Evolutionary conservation across 1,140 invertebrate genomes (phyloP), one percentile per base, ranked within the genome.

Genomic region (Micrasema longulum): DNA sequence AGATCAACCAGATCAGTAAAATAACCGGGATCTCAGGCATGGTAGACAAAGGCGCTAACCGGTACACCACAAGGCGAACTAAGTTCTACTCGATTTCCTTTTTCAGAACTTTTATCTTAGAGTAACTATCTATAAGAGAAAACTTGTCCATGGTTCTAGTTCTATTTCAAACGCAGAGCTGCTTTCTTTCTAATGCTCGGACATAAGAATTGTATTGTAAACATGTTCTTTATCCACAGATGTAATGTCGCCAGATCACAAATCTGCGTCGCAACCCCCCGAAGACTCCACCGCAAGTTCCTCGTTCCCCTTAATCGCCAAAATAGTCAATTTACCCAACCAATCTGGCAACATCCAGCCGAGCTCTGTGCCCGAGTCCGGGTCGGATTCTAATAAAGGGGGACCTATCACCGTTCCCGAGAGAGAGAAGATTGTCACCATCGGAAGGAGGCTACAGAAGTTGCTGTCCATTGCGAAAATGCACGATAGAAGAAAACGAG

Each of bases 391-490:
- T 11, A 12, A 41, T 22, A n/a, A 48, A 10, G 65, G 14, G 16
- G 9, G 31, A 1, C 60, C 74, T 5, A 7, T 41, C 1, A 22
- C 53, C 10, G 74, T 71, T 6, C 12, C 62, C 16, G 36, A 71
- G 16, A 68, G 75, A 52, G 75, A 76, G 26, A 43, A 35, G 10
- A 43, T 74, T 3, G 72, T 73, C 4, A 65, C 68, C 3, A 22
- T 74, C n/a, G 31, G 72, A 6, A 72, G 77, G 36, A 81, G 85
- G 18, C 76, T 91, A 31, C 86, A 87, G 78, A 88, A 90, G 36
- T 78, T 91, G 65, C 77, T 91, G 10, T 89, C 89, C 0, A 78
- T 91, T 69, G 89, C 88, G 1, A 88, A 87, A 75, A 80, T 84
- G 36, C 79, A 83, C 62, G 78, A 78, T 65, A 71, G 76, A 48